Base-by-base conservation (phyloP, 2,113 vertebrate genomes). In the Phalacrocorax carbo region DNA sequence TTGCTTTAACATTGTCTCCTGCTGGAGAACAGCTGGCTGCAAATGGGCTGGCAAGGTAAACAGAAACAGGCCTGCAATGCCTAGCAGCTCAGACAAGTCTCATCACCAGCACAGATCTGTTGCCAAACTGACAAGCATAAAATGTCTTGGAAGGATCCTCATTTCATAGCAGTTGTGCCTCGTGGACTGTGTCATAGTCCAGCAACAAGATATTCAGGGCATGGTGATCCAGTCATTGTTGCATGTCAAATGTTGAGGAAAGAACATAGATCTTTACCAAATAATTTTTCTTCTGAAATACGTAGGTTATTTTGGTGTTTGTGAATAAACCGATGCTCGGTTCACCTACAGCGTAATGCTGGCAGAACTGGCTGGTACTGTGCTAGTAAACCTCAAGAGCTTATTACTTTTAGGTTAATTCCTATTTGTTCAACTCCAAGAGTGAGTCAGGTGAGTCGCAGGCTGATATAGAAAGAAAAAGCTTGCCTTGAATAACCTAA, bases 21-120 rank as follows among this genome's bases (percentile, higher is more conserved):
- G 88, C 79, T 86, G 93, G 60, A 90, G 68, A 94, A 93, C 93
- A 90, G 89, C 93, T 98, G 94, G 82, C 90, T 87, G 96, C 76
- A 95, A 96, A 95, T 92, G 85, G 91, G 90, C 80, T 96, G 93
- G 93, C 94, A 93, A 86, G 85, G 85, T 86, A 91, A 96, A 96
- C 79, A 97, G 91, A 90, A 97, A 91, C 70, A 94, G 60, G 71
- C 90, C 73, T 88, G 87, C 75, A 81, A 93, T 38, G 75, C 86
- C 90, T 69, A 61, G 82, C 40, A 60, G 86, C 49, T 93, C 78
- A 89, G 78, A 83, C 71, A 73, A 82, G 90, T 70, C 83, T 73
- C 60, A 52, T 60, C 70, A 79, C 40, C 52, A 51, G 55, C 88
- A 78, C 88, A 92, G 75, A 88, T 87, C 22, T 30, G 32, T 60